phyloP scores from a whole-genome alignment of 2,113 vertebrate species.

The Cephalopterus ornatus region DNA sequence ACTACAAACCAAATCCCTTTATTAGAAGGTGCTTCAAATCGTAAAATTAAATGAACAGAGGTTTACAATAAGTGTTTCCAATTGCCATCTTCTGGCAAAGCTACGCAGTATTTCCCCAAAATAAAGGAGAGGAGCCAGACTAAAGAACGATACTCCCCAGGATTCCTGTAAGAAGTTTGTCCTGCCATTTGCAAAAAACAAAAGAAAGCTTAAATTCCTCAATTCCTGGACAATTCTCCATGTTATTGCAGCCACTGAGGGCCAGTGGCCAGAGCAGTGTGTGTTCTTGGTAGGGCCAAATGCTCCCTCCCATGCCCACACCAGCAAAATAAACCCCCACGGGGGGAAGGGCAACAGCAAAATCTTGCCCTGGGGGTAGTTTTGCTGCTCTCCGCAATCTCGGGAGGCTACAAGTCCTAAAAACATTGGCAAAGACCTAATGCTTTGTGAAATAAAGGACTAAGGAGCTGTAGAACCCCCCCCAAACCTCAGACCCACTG shows the following conservation, averaged over 20 bases:
- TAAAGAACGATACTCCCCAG: background rate
- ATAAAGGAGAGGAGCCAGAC: background rate
- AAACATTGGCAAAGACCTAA: background rate
- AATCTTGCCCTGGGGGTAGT: background rate
- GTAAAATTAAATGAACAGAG: background rate
- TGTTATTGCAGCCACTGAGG: background rate
- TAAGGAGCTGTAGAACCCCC: background rate
- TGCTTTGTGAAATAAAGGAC: background rate
- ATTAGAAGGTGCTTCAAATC: background rate
- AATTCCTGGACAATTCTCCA: background rate
- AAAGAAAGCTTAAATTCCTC: background rate
- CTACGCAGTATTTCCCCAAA: background rate
- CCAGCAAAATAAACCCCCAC: background rate
- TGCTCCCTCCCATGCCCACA: background rate
- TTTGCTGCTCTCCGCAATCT: background rate
- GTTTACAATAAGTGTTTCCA: background rate
- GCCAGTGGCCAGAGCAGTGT: background rate
- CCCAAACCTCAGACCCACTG: background rate
- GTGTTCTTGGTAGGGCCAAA: background rate
- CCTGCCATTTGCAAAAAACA: background rate
- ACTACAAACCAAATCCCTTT: slow-evolving; percentile 14
- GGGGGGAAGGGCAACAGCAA: background rate
- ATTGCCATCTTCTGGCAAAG: background rate
- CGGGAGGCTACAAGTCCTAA: background rate
- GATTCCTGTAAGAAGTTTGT: background rate